phyloP scores from a whole-genome alignment of 2,888 invertebrate species.

The Fragum sueziense region DNA sequence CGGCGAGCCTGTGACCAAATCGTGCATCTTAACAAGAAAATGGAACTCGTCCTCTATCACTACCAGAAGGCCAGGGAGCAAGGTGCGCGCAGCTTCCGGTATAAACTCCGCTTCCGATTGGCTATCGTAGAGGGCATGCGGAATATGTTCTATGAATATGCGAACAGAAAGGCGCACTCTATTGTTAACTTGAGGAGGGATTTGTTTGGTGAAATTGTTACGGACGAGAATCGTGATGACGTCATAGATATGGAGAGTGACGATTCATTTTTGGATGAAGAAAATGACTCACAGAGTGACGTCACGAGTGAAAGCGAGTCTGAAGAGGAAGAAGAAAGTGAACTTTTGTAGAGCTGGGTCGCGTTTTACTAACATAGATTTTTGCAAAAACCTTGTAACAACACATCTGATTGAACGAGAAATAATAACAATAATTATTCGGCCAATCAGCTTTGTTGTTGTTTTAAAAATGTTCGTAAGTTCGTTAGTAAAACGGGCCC shows the following conservation, averaged over 20 bases:
- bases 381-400: no score
- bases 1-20: constrained; percentile 59
- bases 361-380: no score
- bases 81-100: constrained; percentile 55
- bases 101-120: constrained; percentile 56
- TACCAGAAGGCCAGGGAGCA: constrained; percentile 44
- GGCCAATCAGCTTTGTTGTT: no score
- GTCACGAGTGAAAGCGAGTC: constrained; percentile 2
- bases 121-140: constrained; percentile 58
- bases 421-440: no score
- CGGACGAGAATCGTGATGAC: constrained; percentile 22
- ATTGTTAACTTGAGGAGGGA: constrained; percentile 53
- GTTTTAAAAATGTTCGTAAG: no score
- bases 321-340: constrained; percentile 3
- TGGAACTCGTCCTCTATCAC: constrained; percentile 48
- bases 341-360: not conserved
- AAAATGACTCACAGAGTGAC: constrained; percentile 12
- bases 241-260: constrained; percentile 18
- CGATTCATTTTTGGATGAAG: constrained; percentile 27
- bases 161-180: constrained; percentile 52
- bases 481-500: no score
- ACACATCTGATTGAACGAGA: no score
- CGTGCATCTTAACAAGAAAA: constrained; percentile 45
- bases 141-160: constrained; percentile 61
- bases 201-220: constrained; percentile 55